A percentile compares a stretch with the other conserved stretches of the same genome.
These are phyloP conservation scores for Merops nubicus DNA, from an alignment of 2,113 vertebrate species.

Conservation along the genomic window DNA sequence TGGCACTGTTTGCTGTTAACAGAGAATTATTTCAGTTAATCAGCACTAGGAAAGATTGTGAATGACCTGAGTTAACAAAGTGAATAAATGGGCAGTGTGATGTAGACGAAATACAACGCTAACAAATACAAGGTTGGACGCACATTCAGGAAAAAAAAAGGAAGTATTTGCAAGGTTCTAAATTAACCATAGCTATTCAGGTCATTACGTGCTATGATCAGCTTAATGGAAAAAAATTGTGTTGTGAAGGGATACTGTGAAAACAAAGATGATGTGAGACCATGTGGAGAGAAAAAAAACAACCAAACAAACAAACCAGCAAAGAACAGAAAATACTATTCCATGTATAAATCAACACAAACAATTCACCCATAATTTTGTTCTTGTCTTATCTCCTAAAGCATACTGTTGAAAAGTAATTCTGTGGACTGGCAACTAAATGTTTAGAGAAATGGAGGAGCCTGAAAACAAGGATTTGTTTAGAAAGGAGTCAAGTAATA, in stretches of 20 bases:
- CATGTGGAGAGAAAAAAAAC: background rate
- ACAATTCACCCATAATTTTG: background rate
- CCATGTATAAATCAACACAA: background rate
- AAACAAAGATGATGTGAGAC: background rate
- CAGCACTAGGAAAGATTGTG: background rate
- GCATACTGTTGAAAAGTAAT: background rate
- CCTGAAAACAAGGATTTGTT: background rate
- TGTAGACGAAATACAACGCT: background rate
- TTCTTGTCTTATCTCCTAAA: background rate
- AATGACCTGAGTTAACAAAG: conserved; percentile 26
- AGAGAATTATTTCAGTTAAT: background rate
- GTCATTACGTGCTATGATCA: background rate
- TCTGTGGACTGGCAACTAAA: background rate
- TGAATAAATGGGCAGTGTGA: background rate
- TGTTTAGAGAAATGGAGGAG: background rate
- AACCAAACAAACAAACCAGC: background rate
- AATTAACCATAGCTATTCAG: conserved; percentile 10
- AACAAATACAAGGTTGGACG: background rate
- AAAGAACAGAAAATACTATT: background rate
- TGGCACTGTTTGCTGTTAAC: background rate
- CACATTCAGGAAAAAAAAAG: background rate
- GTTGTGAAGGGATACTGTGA: background rate
- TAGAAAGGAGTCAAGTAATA: background rate
- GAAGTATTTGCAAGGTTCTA: background rate
- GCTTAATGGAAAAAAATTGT: background rate